A percentile compares a stretch with the other conserved stretches of the same genome.
Conservation (phyloP, 1,140 invertebrate species). For the Drosophila sproati region DNA sequence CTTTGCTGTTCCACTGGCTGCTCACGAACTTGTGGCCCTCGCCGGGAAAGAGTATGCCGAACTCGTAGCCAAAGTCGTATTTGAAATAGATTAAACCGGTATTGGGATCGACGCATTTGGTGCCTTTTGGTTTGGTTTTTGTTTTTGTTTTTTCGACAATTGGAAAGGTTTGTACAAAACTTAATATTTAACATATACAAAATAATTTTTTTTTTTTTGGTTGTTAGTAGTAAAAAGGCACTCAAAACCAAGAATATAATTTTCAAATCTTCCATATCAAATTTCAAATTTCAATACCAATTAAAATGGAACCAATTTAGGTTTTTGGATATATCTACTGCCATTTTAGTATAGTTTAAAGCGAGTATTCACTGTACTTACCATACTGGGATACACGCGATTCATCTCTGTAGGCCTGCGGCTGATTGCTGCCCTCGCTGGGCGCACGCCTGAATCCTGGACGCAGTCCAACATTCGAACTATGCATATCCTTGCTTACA, state of each 20-base stretch:
- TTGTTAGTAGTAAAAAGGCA: conserved; percentile 38
- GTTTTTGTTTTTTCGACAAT: conserved; percentile 23
- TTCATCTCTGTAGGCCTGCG: conserved; percentile 90
- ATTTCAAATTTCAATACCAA: conserved; percentile 59
- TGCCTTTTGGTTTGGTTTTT: conserved; percentile 86
- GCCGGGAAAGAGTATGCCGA: conserved; percentile 90
- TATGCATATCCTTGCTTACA: conserved; percentile 87
- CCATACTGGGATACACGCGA: conserved; percentile 89
- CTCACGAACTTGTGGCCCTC: conserved; percentile 86
- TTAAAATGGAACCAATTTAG: conserved; percentile 35
- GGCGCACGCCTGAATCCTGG: conserved; percentile 86
- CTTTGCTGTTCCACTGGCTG: conserved; percentile 83
- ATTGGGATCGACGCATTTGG: conserved; percentile 91
- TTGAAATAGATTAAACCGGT: conserved; percentile 93
- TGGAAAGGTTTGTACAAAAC: conserved; percentile 44
- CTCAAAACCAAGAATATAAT: conserved; percentile 20
- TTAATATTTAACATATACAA: conserved; percentile 51
- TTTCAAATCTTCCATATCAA: conserved; percentile 38
- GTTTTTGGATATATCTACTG: conserved; percentile 24
- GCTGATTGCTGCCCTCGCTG: conserved; percentile 80
- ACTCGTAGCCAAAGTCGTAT: conserved; percentile 93
- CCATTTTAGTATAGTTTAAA: conserved; percentile 28
- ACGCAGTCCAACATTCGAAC: conserved; percentile 83
- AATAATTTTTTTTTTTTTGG: conserved; percentile 6
- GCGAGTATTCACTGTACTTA: conserved; percentile 84